Conservation (phyloP, 2,797 vertebrate species). For the Takifugu rubripes region DNA sequence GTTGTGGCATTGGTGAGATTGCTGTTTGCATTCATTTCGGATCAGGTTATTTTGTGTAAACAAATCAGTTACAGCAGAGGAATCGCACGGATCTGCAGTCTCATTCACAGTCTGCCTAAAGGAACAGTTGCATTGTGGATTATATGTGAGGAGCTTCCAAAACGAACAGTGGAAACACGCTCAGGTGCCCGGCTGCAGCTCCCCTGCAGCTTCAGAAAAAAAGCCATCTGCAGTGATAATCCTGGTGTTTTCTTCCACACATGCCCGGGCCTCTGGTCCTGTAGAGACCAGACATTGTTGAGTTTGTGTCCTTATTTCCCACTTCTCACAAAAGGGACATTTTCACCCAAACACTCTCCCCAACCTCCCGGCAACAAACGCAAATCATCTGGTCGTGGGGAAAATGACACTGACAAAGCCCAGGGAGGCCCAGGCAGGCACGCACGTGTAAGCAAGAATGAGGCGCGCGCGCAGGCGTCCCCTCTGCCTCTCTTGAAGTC, state of each 20-base stretch:
- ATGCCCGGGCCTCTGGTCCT: constrained; percentile 5
- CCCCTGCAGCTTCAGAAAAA: too few species aligned
- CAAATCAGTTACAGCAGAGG: not conserved
- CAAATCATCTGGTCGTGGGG: constrained; percentile 40
- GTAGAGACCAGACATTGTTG: constrained; percentile 27
- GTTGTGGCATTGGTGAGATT: not conserved
- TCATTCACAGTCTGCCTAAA: too few species aligned
- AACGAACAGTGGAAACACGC: too few species aligned
- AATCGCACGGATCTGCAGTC: not conserved
- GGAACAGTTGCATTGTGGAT: too few species aligned
- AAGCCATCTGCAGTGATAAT: not conserved
- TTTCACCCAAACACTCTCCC: constrained; percentile 47
- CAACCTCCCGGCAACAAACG: constrained; percentile 12
- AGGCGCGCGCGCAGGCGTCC: constrained; percentile 20
- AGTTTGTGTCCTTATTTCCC: constrained; percentile 25
- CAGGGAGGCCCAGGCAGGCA: constrained; percentile 10
- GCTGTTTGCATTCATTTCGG: constrained; percentile 1
- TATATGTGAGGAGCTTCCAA: too few species aligned
- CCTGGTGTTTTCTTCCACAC: not conserved
- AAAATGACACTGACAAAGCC: constrained; percentile 34
- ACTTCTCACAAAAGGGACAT: constrained; percentile 42
- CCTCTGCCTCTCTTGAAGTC: constrained; percentile 46
- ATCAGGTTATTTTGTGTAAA: not conserved
- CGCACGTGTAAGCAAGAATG: not conserved
- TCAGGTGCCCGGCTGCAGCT: too few species aligned